These are phyloP conservation scores for Fragum fragum DNA, from an alignment of 2,888 invertebrate species.

Conservation along the genomic window DNA sequence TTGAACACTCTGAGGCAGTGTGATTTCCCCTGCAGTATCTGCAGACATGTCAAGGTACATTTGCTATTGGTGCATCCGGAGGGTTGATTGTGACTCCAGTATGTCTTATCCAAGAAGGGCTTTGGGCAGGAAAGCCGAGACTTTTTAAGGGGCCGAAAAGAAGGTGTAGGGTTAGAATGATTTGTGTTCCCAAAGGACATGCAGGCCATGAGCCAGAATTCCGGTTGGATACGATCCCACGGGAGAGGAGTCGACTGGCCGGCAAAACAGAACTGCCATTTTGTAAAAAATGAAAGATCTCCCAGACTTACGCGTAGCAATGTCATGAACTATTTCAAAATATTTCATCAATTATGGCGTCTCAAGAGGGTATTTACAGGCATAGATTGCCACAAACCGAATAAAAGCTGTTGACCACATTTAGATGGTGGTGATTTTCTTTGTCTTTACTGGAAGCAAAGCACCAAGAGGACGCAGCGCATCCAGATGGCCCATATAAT, in stretches of 20 bases:
- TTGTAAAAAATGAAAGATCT: neutral
- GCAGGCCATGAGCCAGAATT: no score
- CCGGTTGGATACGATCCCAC: no score
- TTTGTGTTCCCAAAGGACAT: neutral
- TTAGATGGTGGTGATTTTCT: neutral
- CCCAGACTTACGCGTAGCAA: neutral
- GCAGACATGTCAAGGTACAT: constrained; percentile 6
- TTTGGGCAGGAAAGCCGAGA: neutral
- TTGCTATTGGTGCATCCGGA: neutral
- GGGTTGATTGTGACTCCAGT: no score
- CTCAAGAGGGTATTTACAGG: neutral
- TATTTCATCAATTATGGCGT: neutral
- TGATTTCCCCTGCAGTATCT: constrained; percentile 14
- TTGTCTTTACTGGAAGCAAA: no score
- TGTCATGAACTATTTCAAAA: neutral
- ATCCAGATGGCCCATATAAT: no score
- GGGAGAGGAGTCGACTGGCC: no score
- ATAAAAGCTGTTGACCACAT: neutral
- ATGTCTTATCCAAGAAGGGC: neutral
- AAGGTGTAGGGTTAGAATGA: neutral
- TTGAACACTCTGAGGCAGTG: neutral
- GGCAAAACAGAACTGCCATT: no score
- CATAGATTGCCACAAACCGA: neutral
- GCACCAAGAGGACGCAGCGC: no score
- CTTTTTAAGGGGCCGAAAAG: no score